phyloP scores from a whole-genome alignment of 2,113 vertebrate genomes.

The Phalacrocorax brasilianus region DNA sequence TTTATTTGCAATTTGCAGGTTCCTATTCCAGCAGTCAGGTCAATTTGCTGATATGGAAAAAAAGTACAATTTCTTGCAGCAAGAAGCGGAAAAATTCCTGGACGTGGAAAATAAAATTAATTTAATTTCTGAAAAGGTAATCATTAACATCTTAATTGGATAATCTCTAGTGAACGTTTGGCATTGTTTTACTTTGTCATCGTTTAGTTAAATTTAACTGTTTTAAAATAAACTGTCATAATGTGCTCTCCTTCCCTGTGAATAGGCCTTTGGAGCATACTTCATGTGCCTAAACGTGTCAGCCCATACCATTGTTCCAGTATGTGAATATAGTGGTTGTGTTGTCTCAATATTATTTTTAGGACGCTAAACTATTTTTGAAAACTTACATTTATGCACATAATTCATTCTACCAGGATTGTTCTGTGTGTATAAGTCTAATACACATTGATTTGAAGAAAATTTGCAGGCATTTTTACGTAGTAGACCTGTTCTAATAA shows the following conservation, averaged over 20 bases:
- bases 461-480: background rate
- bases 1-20: slow-evolving; percentile 74
- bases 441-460: background rate
- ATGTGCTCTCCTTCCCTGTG: background rate
- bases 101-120: slow-evolving; percentile 79
- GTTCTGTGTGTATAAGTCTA: background rate
- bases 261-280: background rate
- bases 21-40: slow-evolving; percentile 83
- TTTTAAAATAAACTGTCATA: background rate
- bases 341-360: background rate
- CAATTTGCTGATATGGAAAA: slow-evolving; percentile 82
- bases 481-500: background rate
- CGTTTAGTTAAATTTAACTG: background rate
- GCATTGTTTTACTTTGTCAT: background rate
- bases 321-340: background rate
- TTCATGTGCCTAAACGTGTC: background rate
- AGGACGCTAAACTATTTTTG: background rate
- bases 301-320: background rate
- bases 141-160: background rate
- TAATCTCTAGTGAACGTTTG: background rate
- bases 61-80: slow-evolving; percentile 78
- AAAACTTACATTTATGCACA: background rate
- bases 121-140: slow-evolving; percentile 88
- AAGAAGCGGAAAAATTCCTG: slow-evolving; percentile 74
- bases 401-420: background rate